These are phyloP conservation scores for Cerastis rubricosa DNA, from an alignment of 2,888 invertebrate species.

Conservation along the genomic window DNA sequence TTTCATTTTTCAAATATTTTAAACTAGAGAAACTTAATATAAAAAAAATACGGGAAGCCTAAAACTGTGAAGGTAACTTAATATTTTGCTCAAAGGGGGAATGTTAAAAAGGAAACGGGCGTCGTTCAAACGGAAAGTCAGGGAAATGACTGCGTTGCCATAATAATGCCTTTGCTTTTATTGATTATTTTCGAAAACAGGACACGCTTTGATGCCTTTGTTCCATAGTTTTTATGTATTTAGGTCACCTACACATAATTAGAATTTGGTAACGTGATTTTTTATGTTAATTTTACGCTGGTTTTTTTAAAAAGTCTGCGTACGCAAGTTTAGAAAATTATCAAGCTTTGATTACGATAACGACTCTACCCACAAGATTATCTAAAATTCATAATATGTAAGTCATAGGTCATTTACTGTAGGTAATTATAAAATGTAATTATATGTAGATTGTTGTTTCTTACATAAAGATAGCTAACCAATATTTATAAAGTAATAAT, in stretches of 20 bases:
- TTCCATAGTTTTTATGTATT: conserved; percentile 37
- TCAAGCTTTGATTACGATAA: neutral
- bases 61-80: conserved; percentile 45
- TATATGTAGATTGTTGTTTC: no score
- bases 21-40: neutral
- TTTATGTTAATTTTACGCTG: neutral
- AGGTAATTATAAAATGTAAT: no score
- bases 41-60: neutral
- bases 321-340: neutral
- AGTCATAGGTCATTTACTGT: no score
- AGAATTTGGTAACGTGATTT: neutral
- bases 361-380: neutral
- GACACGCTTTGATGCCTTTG: conserved; percentile 38
- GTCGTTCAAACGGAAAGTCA: conserved; percentile 60
- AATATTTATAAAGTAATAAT: neutral
- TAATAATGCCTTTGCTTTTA: conserved; percentile 64
- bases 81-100: conserved; percentile 64
- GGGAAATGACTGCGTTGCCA: conserved; percentile 68
- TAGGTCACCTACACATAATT: conserved; percentile 24
- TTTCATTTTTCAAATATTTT: neutral
- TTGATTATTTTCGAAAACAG: conserved; percentile 60
- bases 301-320: neutral
- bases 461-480: neutral
- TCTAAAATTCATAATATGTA: neutral
- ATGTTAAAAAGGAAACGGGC: conserved; percentile 61